A percentile compares a stretch with the other conserved stretches of the same genome.
Conservation (phyloP, 2,113 vertebrate species). For the Delphinus delphis region DNA sequence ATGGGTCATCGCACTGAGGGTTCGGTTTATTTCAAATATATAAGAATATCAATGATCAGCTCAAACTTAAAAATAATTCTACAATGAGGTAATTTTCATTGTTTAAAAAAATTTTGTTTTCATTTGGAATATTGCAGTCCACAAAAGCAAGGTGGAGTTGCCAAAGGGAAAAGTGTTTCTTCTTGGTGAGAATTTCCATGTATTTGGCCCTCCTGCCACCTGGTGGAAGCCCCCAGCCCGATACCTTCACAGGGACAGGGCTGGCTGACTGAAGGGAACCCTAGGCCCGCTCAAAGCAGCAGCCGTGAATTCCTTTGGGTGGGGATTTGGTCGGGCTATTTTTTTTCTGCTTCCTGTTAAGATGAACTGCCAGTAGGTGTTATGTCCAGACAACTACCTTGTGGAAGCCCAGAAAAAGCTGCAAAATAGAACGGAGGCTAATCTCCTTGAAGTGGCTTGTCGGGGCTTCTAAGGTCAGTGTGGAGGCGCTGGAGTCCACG, state of each 20-base stretch:
- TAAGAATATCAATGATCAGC: neutral
- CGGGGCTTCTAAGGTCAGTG: slow-evolving; percentile 45
- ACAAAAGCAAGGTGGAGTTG: slow-evolving; percentile 34
- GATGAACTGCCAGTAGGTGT: slow-evolving; percentile 77
- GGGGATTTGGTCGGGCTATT: slow-evolving; percentile 46
- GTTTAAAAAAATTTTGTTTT: neutral
- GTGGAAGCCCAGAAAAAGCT: slow-evolving; percentile 75
- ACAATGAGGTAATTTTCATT: slow-evolving; percentile 8
- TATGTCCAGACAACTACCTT: slow-evolving; percentile 68
- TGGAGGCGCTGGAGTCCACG: slow-evolving; percentile 31
- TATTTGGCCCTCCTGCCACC: neutral
- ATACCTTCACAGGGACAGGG: slow-evolving; percentile 5
- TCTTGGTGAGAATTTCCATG: slow-evolving; percentile 32
- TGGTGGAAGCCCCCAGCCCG: accelerated
- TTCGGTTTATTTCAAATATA: neutral
- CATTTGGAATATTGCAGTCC: neutral
- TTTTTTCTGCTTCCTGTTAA: slow-evolving; percentile 65
- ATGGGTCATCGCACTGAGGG: neutral
- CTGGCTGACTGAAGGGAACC: slow-evolving; percentile 7
- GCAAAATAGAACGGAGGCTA: slow-evolving; percentile 35
- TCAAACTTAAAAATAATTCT: neutral
- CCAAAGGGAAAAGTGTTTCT: neutral
- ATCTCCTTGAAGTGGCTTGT: slow-evolving; percentile 71
- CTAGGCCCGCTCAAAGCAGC: neutral
- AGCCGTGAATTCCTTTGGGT: slow-evolving; percentile 4